Conservation (phyloP, 1,140 invertebrate genomes). For the Bactericera cockerelli region DNA sequence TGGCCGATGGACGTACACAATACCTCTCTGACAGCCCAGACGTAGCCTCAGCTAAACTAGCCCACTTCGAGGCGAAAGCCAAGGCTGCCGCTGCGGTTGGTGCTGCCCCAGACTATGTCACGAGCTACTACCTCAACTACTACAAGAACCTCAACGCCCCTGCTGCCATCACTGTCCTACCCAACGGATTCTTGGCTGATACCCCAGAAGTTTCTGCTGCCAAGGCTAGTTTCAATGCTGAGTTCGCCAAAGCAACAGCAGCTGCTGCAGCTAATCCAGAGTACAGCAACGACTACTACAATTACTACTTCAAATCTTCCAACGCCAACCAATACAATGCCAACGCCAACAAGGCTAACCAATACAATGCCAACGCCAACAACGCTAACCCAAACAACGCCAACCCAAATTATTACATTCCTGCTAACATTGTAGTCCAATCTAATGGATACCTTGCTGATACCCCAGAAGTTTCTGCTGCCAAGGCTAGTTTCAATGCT, state of each 20-base stretch:
- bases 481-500: conserved; percentile 38
- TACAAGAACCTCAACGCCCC: conserved; percentile 25
- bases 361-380: conserved; percentile 34
- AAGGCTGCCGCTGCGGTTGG: neutral
- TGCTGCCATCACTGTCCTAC: conserved; percentile 32
- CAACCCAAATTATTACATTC: too few species aligned
- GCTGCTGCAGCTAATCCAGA: conserved; percentile 27
- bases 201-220: conserved; percentile 35
- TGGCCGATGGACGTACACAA: conserved; percentile 31
- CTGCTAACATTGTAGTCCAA: too few species aligned
- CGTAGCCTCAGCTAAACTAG: conserved; percentile 37
- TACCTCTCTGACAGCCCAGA: conserved; percentile 39
- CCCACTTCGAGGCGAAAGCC: conserved; percentile 24
- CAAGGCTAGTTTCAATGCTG: conserved; percentile 36
- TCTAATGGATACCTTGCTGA: conserved; percentile 38
- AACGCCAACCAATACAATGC: conserved; percentile 17
- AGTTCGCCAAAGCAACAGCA: conserved; percentile 27
- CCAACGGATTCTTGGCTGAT: conserved; percentile 36
- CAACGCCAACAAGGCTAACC: conserved; percentile 32
- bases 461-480: conserved; percentile 33
- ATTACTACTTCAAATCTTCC: conserved; percentile 31
- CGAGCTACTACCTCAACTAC: conserved; percentile 31
- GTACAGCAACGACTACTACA: conserved; percentile 12
- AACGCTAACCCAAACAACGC: conserved; percentile 38
- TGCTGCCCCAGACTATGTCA: conserved; percentile 34